Evolutionary conservation across 1,140 invertebrate species (phyloP).

Genomic region (Brachionus manjavacas): DNA sequence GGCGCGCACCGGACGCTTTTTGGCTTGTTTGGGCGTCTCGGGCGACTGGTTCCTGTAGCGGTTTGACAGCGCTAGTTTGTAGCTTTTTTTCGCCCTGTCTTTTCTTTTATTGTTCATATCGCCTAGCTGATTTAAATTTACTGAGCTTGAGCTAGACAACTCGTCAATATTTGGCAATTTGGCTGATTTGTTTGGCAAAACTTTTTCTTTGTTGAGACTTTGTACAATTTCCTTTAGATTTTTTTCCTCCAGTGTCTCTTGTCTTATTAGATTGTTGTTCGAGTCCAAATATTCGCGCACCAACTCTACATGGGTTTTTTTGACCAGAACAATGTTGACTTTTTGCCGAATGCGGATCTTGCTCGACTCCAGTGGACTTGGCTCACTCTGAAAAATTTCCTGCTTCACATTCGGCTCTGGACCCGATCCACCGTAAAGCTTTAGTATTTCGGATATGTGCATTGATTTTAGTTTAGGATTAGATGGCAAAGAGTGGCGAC

Average conservation of each 20-base stretch:
- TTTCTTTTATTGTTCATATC: background rate
- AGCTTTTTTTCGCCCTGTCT: background rate
- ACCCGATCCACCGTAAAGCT: background rate
- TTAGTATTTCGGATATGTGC: background rate
- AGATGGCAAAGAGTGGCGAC: background rate
- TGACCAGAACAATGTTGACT: background rate
- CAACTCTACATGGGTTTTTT: background rate
- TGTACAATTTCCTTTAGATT: background rate
- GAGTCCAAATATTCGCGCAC: background rate
- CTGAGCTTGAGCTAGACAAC: background rate
- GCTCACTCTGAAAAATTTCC: background rate
- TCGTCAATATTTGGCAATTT: background rate
- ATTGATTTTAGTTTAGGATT: background rate
- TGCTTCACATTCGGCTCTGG: background rate
- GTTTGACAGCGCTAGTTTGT: background rate
- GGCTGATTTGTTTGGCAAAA: background rate
- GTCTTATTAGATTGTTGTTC: background rate
- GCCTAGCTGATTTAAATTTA: background rate
- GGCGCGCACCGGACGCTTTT: background rate
- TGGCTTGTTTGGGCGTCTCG: background rate
- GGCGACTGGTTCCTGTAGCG: background rate
- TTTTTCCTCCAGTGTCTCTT: background rate
- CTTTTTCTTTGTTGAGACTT: background rate
- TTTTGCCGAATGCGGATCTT: background rate
- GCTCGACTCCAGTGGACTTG: background rate